Conservation (phyloP, 2,888 invertebrate species). For the Apantesis nais region DNA sequence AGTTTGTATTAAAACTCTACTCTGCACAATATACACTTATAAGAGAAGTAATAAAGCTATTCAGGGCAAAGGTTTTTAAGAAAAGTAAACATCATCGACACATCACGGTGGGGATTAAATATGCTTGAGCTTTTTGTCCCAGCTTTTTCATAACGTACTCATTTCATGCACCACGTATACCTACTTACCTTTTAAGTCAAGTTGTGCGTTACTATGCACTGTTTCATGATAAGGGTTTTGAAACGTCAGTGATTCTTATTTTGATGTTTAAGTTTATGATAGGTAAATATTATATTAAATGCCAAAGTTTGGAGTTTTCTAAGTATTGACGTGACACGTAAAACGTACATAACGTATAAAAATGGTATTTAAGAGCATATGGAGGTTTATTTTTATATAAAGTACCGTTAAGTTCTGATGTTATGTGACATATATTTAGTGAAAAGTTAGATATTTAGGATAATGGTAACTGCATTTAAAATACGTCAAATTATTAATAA, state of each 20-base stretch:
- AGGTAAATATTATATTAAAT: background rate
- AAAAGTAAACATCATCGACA: conserved; percentile 79
- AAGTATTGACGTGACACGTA: too few species aligned
- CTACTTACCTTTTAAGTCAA: conserved; percentile 35
- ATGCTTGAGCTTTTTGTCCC: conserved; percentile 66
- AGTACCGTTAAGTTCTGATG: too few species aligned
- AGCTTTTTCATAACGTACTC: conserved; percentile 58
- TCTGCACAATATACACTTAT: conserved; percentile 48
- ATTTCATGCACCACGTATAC: conserved; percentile 43
- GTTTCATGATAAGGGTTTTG: background rate
- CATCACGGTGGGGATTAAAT: conserved; percentile 70
- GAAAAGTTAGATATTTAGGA: too few species aligned
- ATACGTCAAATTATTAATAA: too few species aligned
- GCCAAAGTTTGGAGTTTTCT: too few species aligned
- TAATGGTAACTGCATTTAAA: too few species aligned
- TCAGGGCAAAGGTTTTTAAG: conserved; percentile 73
- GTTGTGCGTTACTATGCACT: conserved; percentile 13
- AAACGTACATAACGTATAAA: too few species aligned
- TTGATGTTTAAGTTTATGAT: conserved; percentile 25
- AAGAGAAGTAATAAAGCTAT: conserved; percentile 51
- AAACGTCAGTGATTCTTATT: conserved; percentile 10
- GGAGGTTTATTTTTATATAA: too few species aligned
- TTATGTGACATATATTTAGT: too few species aligned
- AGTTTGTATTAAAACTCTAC: too few species aligned
- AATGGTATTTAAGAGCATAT: too few species aligned